Evolutionary conservation across 2,888 invertebrate species (phyloP), one percentile per base, ranked within the genome.

Genomic region (Plusia festucae): DNA sequence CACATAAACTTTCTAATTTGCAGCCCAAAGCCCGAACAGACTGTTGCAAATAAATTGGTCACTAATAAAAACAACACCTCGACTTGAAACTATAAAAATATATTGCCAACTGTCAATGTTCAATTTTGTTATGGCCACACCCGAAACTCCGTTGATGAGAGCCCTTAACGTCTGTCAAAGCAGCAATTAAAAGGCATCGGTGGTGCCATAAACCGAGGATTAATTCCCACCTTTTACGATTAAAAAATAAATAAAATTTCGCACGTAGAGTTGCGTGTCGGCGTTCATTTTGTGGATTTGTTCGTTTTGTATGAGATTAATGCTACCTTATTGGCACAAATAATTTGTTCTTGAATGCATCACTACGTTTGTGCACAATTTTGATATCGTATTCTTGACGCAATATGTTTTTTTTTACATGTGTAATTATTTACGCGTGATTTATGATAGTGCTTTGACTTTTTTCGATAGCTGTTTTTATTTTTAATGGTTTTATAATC

Each of bases 1-100:
- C 88, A 85, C 92, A 90, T 92, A 93, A 94, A 91, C 93, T 92
- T 94, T 94, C 93, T 93, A 93, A 95, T 93, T 93, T 94, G 92
- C 91, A 84, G 84, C 74, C 83, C 80, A 83, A 84, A 85, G 82
- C 81, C 73, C 65, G 68, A 63, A 81, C 70, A 71, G 86, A 83
- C 85, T 88, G 88, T 88, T 89, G 85, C 89, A 90, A 89, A 88
- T 90, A 89, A 89, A 91, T 88, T 88, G 87, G 85, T 82, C 78
- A 85, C 86, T 88, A 91, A 93, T 91, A 93, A 94, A 92, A 93
- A 90, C 89, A 93, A 92, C 91, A 91, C 91, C 88, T 89, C 89
- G 73, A 65, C 52, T 82, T 49, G 77, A 88, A 91, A 90, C 92
- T 90, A 92, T 92, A 94, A 93, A 93, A 91, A 84, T 89, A 90